Conservation (phyloP, 2,888 invertebrate species). For the Fabriciana adippe region DNA sequence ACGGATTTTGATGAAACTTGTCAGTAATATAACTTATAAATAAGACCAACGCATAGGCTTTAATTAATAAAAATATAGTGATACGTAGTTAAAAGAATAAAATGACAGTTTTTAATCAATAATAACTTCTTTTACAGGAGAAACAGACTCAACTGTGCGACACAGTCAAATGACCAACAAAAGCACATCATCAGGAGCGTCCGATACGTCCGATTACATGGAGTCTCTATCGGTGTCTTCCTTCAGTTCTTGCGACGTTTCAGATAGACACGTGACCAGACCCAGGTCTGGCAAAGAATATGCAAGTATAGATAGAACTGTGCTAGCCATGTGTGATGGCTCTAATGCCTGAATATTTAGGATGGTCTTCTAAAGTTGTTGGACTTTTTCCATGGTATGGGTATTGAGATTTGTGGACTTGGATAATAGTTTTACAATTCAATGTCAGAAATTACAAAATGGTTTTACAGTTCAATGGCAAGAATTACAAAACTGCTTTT, state of each 20-base stretch:
- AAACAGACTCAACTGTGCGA: slow-evolving; percentile 73
- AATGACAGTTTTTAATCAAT: neutral
- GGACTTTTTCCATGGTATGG: too few relatives aligned
- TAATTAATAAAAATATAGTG: too few relatives aligned
- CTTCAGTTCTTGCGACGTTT: slow-evolving; percentile 84
- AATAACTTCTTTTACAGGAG: slow-evolving; percentile 54
- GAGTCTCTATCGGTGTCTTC: slow-evolving; percentile 88
- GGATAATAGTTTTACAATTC: too few relatives aligned
- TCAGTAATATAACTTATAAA: too few relatives aligned
- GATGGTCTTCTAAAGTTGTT: neutral
- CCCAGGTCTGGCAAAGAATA: slow-evolving; percentile 77
- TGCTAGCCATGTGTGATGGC: slow-evolving; percentile 48
- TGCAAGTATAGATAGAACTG: slow-evolving; percentile 67
- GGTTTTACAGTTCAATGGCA: too few relatives aligned
- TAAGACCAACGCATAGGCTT: too few relatives aligned
- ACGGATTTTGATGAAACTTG: too few relatives aligned
- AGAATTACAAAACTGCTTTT: too few relatives aligned
- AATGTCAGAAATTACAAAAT: too few relatives aligned
- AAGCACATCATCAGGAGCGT: slow-evolving; percentile 86
- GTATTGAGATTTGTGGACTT: too few relatives aligned
- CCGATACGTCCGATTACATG: slow-evolving; percentile 89
- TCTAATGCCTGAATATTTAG: slow-evolving; percentile 9
- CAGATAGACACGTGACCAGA: slow-evolving; percentile 71
- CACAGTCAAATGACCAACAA: slow-evolving; percentile 82
- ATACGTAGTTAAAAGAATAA: too few relatives aligned